These are phyloP conservation scores for Hirundo rustica DNA, from an alignment of 2,797 vertebrate genomes.

Conservation along the genomic window DNA sequence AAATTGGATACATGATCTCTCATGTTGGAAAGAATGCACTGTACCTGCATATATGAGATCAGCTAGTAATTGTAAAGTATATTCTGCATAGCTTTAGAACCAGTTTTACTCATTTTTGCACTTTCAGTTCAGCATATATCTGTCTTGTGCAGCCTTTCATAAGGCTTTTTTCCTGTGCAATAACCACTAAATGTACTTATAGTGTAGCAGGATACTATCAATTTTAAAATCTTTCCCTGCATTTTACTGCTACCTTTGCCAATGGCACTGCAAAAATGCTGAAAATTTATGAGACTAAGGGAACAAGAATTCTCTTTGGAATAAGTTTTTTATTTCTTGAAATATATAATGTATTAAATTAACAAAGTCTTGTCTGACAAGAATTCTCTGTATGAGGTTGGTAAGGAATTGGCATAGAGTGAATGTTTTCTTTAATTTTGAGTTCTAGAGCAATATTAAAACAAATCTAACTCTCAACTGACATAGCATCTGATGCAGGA, in stretches of 20 bases:
- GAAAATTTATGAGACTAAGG: background rate
- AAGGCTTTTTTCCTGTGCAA: background rate
- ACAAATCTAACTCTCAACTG: background rate
- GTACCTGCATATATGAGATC: background rate
- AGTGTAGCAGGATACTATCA: background rate
- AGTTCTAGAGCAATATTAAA: background rate
- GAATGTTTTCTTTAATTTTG: background rate
- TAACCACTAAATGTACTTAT: background rate
- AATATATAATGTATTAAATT: background rate
- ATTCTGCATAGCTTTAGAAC: background rate
- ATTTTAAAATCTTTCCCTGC: background rate
- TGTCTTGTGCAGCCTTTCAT: background rate
- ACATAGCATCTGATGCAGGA: background rate
- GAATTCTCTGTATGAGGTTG: background rate
- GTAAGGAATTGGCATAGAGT: background rate
- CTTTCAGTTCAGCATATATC: background rate
- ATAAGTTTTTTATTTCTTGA: background rate
- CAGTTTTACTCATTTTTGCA: background rate
- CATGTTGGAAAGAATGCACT: background rate
- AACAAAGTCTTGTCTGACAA: background rate
- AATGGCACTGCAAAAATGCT: background rate
- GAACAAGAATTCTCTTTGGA: background rate
- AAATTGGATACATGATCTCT: background rate
- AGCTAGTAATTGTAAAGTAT: background rate
- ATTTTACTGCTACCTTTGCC: slow-evolving; percentile 2